A percentile compares a stretch with the other conserved stretches of the same genome.
Conservation (phyloP, 2,797 vertebrate species). For the Nannoperca australis region DNA sequence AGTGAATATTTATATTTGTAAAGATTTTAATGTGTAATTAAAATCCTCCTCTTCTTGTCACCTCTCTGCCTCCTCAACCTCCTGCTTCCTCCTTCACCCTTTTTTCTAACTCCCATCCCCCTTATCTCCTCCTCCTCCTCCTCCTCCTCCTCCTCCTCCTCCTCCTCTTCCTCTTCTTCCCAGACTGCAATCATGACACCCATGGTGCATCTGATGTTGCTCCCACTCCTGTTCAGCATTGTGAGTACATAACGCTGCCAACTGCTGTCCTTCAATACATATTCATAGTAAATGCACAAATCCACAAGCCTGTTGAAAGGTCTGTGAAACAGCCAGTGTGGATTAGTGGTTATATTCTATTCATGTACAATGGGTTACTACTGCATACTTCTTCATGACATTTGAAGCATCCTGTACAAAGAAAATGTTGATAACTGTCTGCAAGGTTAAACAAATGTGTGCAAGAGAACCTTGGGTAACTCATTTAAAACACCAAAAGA, state of each 20-base stretch:
- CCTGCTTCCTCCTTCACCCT: constrained; percentile 9
- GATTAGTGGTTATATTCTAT: constrained; percentile 27
- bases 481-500: constrained; percentile 37
- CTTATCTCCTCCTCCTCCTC: constrained; percentile 33
- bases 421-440: background rate
- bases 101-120: constrained; percentile 24
- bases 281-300: constrained; percentile 47
- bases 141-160: constrained; percentile 35
- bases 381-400: no score
- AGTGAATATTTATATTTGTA: background rate
- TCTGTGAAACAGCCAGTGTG: constrained; percentile 22
- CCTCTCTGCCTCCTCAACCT: constrained; percentile 32
- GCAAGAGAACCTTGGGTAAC: constrained; percentile 25
- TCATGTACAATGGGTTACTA: background rate
- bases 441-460: constrained; percentile 17
- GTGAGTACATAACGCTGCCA: constrained; percentile 75
- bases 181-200: constrained; percentile 77
- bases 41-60: constrained; percentile 38
- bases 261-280: constrained; percentile 48
- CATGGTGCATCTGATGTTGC: constrained; percentile 77
- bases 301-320: constrained; percentile 33
- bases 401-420: background rate
- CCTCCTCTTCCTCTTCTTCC: constrained; percentile 30
- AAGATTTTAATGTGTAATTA: constrained; percentile 12
- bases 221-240: constrained; percentile 74